A percentile compares a stretch with the other conserved stretches of the same genome.
phyloP scores from a whole-genome alignment of 2,888 invertebrate species.

The Teleogryllus oceanicus region DNA sequence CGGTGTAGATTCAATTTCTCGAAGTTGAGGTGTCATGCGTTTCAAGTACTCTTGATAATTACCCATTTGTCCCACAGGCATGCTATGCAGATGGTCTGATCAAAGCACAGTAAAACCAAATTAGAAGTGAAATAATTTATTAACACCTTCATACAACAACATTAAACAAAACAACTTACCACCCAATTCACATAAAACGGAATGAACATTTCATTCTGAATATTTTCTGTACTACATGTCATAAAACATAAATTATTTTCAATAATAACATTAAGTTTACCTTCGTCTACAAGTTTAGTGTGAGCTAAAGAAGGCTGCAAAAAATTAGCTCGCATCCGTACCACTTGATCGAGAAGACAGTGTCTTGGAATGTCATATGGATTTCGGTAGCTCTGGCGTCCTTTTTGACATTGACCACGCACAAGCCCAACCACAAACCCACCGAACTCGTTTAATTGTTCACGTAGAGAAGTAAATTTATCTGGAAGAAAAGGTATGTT shows the following conservation, averaged over 20 bases:
- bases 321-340: slow-evolving; percentile 92
- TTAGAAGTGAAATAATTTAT: no score
- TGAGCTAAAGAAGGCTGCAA: slow-evolving; percentile 73
- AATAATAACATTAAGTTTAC: slow-evolving; percentile 41
- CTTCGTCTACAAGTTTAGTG: slow-evolving; percentile 73
- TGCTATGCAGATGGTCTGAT: slow-evolving; percentile 82
- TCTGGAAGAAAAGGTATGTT: slow-evolving; percentile 48
- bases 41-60: slow-evolving; percentile 99
- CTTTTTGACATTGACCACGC: slow-evolving; percentile 53
- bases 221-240: not conserved
- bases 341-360: slow-evolving; percentile 86
- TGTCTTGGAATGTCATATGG: slow-evolving; percentile 92
- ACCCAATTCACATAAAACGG: not conserved
- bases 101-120: not conserved
- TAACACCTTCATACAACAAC: not conserved
- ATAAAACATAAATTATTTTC: slow-evolving; percentile 4
- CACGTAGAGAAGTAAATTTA: slow-evolving; percentile 75
- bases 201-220: no score
- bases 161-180: not conserved
- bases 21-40: slow-evolving; percentile 83
- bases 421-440: slow-evolving; percentile 73
- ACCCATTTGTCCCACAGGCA: slow-evolving; percentile 98
- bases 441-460: slow-evolving; percentile 82
- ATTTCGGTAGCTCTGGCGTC: slow-evolving; percentile 77
- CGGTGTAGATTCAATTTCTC: slow-evolving; percentile 93